phyloP scores from a whole-genome alignment of 2,113 vertebrate species.

The Damaliscus lunatus region DNA sequence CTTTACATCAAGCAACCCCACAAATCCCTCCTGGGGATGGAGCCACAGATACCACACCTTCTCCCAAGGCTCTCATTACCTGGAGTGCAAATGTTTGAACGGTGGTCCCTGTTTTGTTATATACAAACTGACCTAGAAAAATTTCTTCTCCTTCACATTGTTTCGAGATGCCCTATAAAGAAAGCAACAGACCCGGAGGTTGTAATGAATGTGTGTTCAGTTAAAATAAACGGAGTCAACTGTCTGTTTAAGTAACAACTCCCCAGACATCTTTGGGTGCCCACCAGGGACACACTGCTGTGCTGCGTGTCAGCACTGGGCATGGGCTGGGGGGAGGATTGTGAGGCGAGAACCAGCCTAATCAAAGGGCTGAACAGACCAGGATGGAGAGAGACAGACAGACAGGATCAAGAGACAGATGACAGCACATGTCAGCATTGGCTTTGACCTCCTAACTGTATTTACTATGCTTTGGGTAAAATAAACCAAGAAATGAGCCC shows the following conservation, averaged over 20 bases:
- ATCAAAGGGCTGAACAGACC: not conserved
- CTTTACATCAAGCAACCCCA: not conserved
- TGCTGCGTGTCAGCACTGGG: not conserved
- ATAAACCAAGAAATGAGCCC: not conserved
- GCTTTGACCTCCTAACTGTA: not conserved
- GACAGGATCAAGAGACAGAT: not conserved
- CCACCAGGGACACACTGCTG: too few species aligned
- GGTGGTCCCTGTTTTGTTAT: slow-evolving; percentile 39
- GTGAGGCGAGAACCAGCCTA: not conserved
- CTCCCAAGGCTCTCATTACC: slow-evolving; percentile 33
- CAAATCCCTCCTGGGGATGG: not conserved
- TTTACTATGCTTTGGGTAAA: not conserved
- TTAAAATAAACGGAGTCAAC: not conserved
- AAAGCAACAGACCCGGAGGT: not conserved
- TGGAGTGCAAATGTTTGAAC: slow-evolving; percentile 73
- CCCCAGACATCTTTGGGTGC: too few species aligned
- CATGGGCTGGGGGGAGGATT: accelerated
- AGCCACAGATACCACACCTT: not conserved
- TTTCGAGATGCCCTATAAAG: slow-evolving; percentile 59
- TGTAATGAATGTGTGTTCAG: accelerated
- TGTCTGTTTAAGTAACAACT: not conserved
- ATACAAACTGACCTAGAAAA: slow-evolving; percentile 69
- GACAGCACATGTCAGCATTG: not conserved
- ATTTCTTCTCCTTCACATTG: slow-evolving; percentile 68
- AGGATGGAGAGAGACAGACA: not conserved